These are phyloP conservation scores for Copsychus sechellarum DNA, from an alignment of 2,113 vertebrate species.

Conservation along the genomic window DNA sequence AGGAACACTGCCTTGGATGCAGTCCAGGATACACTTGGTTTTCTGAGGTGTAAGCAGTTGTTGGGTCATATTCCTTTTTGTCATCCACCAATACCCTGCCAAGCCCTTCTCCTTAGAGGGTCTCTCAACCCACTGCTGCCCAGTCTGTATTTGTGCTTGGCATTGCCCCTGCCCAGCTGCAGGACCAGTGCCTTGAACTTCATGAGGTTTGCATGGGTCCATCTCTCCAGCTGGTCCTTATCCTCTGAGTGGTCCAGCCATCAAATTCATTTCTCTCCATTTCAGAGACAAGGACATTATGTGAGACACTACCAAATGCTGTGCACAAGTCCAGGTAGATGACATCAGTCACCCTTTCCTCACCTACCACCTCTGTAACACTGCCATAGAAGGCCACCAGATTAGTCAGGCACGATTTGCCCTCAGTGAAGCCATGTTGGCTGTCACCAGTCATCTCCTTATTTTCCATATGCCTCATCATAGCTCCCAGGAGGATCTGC, in stretches of 20 bases:
- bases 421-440: background rate
- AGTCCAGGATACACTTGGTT: background rate
- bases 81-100: background rate
- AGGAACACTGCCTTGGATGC: background rate
- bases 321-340: background rate
- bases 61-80: background rate
- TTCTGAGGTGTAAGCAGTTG: background rate
- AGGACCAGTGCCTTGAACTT: background rate
- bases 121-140: background rate
- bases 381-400: background rate
- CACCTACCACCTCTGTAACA: background rate
- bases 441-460: background rate
- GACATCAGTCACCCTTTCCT: background rate
- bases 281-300: background rate
- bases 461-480: background rate
- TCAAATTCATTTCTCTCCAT: background rate
- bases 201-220: accelerated
- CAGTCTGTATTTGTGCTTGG: too few species aligned
- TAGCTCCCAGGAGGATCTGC: background rate
- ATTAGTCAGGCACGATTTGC: background rate
- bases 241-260: background rate
- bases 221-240: background rate
- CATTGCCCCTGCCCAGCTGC: background rate
- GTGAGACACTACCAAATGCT: background rate
- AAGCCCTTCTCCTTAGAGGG: background rate